These are phyloP conservation scores for Coelopa frigida DNA, from an alignment of 1,140 invertebrate genomes.

Conservation along the genomic window DNA sequence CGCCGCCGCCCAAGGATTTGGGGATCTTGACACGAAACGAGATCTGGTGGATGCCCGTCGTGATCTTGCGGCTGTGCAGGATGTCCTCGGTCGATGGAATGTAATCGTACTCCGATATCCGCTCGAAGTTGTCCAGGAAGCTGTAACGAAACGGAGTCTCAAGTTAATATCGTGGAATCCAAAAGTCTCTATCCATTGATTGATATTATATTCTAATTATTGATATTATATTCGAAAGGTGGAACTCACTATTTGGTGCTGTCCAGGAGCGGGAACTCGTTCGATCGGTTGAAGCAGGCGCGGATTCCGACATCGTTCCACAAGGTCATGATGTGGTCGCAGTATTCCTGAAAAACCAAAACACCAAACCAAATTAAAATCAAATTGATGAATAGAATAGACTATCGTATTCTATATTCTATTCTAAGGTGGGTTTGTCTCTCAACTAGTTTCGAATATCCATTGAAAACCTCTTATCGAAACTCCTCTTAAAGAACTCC, in stretches of 20 bases:
- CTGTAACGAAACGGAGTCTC: constrained; percentile 45
- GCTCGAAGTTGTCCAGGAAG: constrained; percentile 58
- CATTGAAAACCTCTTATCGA: too few relatives aligned
- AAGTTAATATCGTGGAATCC: too few relatives aligned
- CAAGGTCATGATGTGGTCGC: constrained; percentile 53
- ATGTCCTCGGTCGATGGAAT: constrained; percentile 63
- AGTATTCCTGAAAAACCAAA: constrained; percentile 55
- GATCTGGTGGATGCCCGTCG: constrained; percentile 64
- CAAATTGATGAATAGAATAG: too few relatives aligned
- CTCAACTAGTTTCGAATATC: too few relatives aligned
- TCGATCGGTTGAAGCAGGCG: constrained; percentile 61
- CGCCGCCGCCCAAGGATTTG: constrained; percentile 57
- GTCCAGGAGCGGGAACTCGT: constrained; percentile 73
- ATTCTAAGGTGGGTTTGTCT: too few relatives aligned
- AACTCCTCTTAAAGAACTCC: too few relatives aligned
- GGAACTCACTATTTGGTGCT: constrained; percentile 70
- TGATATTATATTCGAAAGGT: background rate
- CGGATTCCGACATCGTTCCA: constrained; percentile 63
- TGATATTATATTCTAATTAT: too few relatives aligned
- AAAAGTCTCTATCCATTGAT: too few relatives aligned
- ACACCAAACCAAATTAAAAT: too few relatives aligned
- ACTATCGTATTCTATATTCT: too few relatives aligned
- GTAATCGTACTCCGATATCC: constrained; percentile 54
- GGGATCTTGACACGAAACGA: constrained; percentile 64
- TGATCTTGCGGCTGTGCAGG: constrained; percentile 59